Percentiles rank a stretch among this genome's conserved stretches.
Conservation (phyloP, 2,888 invertebrate genomes). For the Nomada lathburiana region DNA sequence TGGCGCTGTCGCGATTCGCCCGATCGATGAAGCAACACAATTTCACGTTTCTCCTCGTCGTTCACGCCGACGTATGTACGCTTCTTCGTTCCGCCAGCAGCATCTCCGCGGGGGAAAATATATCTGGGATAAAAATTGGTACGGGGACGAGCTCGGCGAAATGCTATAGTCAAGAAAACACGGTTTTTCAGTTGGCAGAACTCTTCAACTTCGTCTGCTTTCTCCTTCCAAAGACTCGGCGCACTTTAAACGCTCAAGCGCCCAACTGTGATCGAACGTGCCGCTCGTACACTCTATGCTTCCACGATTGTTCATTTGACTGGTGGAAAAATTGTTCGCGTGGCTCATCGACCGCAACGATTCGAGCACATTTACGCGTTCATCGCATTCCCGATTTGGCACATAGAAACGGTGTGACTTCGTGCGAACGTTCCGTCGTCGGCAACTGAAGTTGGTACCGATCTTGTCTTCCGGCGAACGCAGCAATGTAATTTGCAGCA, state of each 20-base stretch:
- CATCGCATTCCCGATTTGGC: conserved; percentile 22
- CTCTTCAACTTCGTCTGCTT: conserved; percentile 58
- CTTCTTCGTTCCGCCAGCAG: neutral
- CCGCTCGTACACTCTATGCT: neutral
- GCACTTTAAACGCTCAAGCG: conserved; percentile 40
- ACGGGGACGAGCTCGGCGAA: neutral
- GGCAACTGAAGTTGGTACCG: neutral
- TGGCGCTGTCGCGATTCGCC: conserved; percentile 15
- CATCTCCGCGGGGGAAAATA: too few relatives aligned
- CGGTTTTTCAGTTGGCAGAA: conserved; percentile 25
- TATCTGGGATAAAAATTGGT: neutral
- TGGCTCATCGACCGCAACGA: conserved; percentile 9
- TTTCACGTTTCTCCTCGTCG: conserved; percentile 10
- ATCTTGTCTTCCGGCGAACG: neutral
- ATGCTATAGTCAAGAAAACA: neutral
- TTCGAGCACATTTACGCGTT: neutral
- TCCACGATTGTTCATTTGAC: neutral
- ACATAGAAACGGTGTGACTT: conserved; percentile 1
- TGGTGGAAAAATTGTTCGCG: neutral
- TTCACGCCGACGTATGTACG: neutral
- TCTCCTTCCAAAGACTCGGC: conserved; percentile 62
- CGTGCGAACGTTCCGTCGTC: conserved; percentile 16
- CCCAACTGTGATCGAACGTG: neutral
- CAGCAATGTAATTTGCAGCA: neutral
- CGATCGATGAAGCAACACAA: neutral